A percentile compares a stretch with the other conserved stretches of the same genome.
Evolutionary conservation across 2,888 invertebrate species (phyloP).

Genomic region (Folsomia candida): DNA sequence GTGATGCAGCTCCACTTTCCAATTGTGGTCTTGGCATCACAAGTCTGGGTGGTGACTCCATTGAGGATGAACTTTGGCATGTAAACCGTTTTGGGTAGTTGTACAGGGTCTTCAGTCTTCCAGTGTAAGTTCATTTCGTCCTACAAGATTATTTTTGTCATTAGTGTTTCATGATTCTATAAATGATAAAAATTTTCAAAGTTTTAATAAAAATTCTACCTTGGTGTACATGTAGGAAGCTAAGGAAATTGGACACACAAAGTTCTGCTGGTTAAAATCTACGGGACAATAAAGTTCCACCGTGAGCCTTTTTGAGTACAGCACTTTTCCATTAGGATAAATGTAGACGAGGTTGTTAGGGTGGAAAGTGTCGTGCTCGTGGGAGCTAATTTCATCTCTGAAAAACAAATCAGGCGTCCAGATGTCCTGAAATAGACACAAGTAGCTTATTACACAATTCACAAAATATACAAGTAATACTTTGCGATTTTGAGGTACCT

Average conservation of each 20-base stretch:
- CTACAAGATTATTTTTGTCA: too few relatives aligned
- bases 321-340: slow-evolving; percentile 53
- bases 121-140: slow-evolving; percentile 8
- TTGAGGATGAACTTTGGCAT: not conserved
- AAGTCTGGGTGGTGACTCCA: not conserved
- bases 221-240: slow-evolving; percentile 13
- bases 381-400: slow-evolving; percentile 55
- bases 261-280: not conserved
- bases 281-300: slow-evolving; percentile 54
- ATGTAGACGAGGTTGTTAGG: slow-evolving; percentile 55
- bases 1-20: slow-evolving; percentile 2
- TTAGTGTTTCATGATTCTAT: too few relatives aligned
- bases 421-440: slow-evolving; percentile 51
- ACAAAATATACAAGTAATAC: too few relatives aligned
- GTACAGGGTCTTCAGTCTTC: not conserved
- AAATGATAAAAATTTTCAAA: not conserved
- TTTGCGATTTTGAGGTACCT: not conserved
- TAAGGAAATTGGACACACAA: slow-evolving; percentile 15
- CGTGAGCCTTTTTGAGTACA: slow-evolving; percentile 54
- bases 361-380: slow-evolving; percentile 53
- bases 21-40: not conserved
- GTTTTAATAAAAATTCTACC: too few relatives aligned
- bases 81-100: not conserved
- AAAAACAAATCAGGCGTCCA: slow-evolving; percentile 57
- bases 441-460: not conserved